These are phyloP conservation scores for Gymnothorax reevesii DNA, from an alignment of 2,797 vertebrate species.

Conservation along the genomic window DNA sequence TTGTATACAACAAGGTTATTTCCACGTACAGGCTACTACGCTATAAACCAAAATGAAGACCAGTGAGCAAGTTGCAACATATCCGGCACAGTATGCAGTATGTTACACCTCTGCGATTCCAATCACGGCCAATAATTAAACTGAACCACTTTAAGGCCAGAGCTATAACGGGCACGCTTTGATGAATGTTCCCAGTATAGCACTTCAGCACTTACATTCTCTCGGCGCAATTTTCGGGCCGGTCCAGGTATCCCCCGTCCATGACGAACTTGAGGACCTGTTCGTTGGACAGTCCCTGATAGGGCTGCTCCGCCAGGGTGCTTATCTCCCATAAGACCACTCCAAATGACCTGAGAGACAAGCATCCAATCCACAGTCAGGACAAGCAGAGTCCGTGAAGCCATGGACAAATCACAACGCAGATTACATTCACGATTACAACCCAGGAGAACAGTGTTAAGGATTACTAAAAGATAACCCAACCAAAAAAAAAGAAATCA, in stretches of 20 bases:
- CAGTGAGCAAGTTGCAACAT: no score
- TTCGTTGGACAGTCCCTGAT: conserved; percentile 96
- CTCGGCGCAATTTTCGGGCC: conserved; percentile 89
- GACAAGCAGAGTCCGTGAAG: neutral
- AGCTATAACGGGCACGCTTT: neutral
- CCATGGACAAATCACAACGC: neutral
- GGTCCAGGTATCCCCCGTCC: conserved; percentile 94
- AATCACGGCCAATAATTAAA: no score
- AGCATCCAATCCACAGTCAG: neutral
- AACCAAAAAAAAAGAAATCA: no score
- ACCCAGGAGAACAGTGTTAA: neutral
- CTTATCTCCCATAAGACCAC: conserved; percentile 98
- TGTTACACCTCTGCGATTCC: no score
- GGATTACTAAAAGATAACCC: neutral
- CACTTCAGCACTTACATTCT: conserved; percentile 83
- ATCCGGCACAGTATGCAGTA: no score
- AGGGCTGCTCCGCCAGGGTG: conserved; percentile 93
- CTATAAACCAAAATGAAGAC: no score
- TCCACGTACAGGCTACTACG: no score
- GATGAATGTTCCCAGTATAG: neutral
- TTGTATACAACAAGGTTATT: no score
- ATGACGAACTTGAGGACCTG: conserved; percentile 98
- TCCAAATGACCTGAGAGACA: conserved; percentile 86
- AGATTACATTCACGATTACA: neutral
- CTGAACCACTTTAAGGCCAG: neutral